Percentiles rank a stretch among this genome's conserved stretches.
Conservation (phyloP, 1,140 invertebrate species). For the Ectropis grisescens region DNA sequence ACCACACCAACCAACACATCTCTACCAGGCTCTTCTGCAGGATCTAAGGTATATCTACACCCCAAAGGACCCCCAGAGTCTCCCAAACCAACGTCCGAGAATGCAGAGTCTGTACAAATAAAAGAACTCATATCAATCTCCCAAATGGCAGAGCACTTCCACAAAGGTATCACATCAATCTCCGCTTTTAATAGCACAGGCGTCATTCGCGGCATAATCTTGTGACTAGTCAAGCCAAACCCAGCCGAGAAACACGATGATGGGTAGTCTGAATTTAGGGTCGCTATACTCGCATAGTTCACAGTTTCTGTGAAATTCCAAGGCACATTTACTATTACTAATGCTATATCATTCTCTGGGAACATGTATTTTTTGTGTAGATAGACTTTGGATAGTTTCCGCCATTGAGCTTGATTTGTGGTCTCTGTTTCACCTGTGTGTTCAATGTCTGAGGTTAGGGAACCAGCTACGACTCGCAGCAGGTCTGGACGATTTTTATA, state of each 20-base stretch:
- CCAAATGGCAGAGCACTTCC: slow-evolving; percentile 31
- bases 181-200: slow-evolving; percentile 21
- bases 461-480: slow-evolving; percentile 7
- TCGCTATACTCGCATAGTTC: background rate
- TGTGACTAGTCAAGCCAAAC: slow-evolving; percentile 1
- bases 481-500: slow-evolving; percentile 1
- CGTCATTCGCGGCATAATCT: slow-evolving; percentile 8
- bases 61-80: slow-evolving; percentile 45
- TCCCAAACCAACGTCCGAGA: slow-evolving; percentile 31
- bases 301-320: slow-evolving; percentile 1
- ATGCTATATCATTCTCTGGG: slow-evolving; percentile 7
- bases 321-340: background rate
- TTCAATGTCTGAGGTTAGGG: background rate
- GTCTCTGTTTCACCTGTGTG: background rate
- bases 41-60: slow-evolving; percentile 26
- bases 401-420: slow-evolving; percentile 2
- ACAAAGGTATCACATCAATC: slow-evolving; percentile 24
- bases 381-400: background rate
- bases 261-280: background rate
- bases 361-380: slow-evolving; percentile 4
- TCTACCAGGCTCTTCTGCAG: slow-evolving; percentile 8
- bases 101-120: slow-evolving; percentile 31
- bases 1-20: slow-evolving; percentile 38
- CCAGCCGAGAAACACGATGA: slow-evolving; percentile 3
- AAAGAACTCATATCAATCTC: slow-evolving; percentile 41